Evolutionary conservation across 2,797 vertebrate species (phyloP).

Genomic region (Tokudaia muenninki): DNA sequence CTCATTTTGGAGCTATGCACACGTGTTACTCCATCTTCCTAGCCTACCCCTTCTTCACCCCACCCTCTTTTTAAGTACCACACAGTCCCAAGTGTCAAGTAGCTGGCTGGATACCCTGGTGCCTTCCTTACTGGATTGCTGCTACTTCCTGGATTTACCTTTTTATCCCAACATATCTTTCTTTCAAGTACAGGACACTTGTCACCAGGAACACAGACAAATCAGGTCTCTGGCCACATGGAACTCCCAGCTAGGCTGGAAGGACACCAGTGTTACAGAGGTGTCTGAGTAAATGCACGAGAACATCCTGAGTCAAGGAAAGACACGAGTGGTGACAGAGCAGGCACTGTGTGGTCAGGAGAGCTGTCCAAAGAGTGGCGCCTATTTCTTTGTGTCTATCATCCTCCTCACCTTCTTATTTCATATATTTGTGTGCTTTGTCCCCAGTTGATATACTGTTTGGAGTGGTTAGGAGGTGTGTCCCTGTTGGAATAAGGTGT

Average conservation of each 20-base stretch:
- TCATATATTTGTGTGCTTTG: background rate
- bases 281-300: background rate
- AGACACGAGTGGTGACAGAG: rapidly evolving
- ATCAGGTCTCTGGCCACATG: background rate
- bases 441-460: background rate
- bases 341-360: background rate
- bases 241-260: background rate
- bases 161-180: background rate
- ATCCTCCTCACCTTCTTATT: rapidly evolving
- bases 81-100: rapidly evolving
- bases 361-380: background rate
- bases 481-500: background rate
- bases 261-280: background rate
- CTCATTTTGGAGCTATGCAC: background rate
- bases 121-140: background rate
- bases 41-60: background rate
- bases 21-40: background rate
- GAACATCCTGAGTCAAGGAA: rapidly evolving
- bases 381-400: no score
- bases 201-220: background rate
- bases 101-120: background rate
- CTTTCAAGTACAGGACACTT: background rate
- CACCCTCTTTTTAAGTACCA: rapidly evolving
- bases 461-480: background rate
- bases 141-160: background rate